Evolutionary conservation across 2,888 invertebrate genomes (phyloP), one percentile per base, ranked within the genome.

Genomic region (Drosophila rubida): DNA sequence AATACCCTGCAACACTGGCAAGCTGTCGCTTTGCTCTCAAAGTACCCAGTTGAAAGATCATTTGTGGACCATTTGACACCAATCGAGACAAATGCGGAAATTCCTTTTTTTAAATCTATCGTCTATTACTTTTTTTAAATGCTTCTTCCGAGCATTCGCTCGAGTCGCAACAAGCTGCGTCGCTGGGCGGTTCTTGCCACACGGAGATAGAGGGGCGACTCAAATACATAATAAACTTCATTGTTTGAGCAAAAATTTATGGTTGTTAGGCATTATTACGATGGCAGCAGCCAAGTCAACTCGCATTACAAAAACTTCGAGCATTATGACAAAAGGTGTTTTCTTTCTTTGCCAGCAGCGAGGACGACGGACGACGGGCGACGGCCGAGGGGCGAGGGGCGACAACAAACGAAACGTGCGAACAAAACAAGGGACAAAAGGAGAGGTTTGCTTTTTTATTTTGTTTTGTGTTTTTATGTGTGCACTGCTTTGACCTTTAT

Each of bases 171-270:
- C n/a, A 32, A 11, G 11, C 30, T 4, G 0, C 30, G n/a, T 4
- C 11, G 4, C 30, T 30, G 11, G 30, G 4, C 35, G 11, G 25
- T 45, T 45, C 32, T 16, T 23, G 8, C 22, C 9, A 25, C 16
- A 35, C n/a, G 27, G 25, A 7, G 25, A 25, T 5, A 25, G 25
- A 25, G 41, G 23, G 45, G 30, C 37, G 22, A 9, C 66, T 51
- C 37, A 71, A 76, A 65, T 66, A 46, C 61, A 66, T 71, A 76
- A 74, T 74, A 71, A 74, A 76, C 72, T 76, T 71, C 61, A 71
- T 66, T 74, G 77, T 76, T 72, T 74, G 76, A 49, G 55, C 35
- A 54, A 54, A 66, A 71, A 71, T 66, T 71, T 71, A 74, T 76
- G 77, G 58, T 60, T 66, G 53, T 62, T 51, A 42, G 77, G 54